phyloP scores from a whole-genome alignment of 2,888 invertebrate genomes.

The Hyppa rectilinea region DNA sequence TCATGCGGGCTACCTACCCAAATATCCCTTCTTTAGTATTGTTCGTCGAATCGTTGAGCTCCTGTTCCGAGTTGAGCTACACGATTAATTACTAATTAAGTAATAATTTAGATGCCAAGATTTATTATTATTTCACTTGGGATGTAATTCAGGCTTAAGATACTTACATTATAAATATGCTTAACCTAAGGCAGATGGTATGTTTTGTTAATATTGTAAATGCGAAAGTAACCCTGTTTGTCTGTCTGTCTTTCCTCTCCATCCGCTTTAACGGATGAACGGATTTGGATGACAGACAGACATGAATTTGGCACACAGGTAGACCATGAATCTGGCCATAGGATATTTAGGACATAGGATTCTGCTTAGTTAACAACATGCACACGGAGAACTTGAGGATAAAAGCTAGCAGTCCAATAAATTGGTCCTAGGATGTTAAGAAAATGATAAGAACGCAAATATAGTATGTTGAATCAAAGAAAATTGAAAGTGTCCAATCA shows the following conservation, averaged over 20 bases:
- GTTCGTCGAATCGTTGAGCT: too few relatives aligned
- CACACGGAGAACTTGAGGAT: not conserved
- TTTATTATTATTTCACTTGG: too few relatives aligned
- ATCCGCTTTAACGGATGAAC: not conserved
- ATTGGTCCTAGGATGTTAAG: not conserved
- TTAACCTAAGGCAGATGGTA: too few relatives aligned
- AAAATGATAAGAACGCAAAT: not conserved
- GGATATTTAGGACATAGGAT: not conserved
- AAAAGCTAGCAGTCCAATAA: not conserved
- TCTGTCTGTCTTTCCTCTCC: not conserved
- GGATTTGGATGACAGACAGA: not conserved
- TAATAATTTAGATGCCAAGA: too few relatives aligned
- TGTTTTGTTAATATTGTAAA: not conserved
- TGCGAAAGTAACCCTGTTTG: not conserved
- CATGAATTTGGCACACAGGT: not conserved
- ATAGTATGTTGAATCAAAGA: not conserved
- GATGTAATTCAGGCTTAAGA: too few relatives aligned
- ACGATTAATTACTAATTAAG: too few relatives aligned
- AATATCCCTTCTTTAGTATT: too few relatives aligned
- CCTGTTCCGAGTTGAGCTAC: too few relatives aligned
- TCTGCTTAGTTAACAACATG: not conserved
- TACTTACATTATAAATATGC: too few relatives aligned
- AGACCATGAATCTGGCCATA: not conserved
- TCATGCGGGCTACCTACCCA: too few relatives aligned
- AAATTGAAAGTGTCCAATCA: not conserved